Conservation (phyloP, 2,113 vertebrate genomes). For the Sinocyclocheilus maitianheensis region DNA sequence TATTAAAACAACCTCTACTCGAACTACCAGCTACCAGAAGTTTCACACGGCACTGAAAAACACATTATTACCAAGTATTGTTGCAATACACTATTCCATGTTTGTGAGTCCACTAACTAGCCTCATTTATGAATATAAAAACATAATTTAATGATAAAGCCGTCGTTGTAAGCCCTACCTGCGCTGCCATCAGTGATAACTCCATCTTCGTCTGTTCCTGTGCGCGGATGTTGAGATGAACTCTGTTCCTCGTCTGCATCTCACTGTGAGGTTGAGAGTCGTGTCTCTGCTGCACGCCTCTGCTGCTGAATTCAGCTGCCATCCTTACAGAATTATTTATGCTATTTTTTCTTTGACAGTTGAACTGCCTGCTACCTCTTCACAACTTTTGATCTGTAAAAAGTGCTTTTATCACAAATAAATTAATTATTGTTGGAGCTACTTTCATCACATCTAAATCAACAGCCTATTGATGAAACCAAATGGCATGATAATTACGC, state of each 20-base stretch:
- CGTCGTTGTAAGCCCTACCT: conserved; percentile 38
- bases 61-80: neutral
- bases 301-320: neutral
- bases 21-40: neutral
- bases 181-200: conserved; percentile 54
- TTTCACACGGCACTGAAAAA: neutral
- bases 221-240: neutral
- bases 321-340: conserved; percentile 44
- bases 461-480: too few relatives aligned
- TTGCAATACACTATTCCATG: neutral
- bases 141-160: neutral
- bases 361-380: neutral
- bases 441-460: neutral
- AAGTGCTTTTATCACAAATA: neutral
- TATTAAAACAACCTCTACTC: neutral
- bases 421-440: conserved; percentile 1
- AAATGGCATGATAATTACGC: too few relatives aligned
- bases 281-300: conserved; percentile 10
- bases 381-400: neutral
- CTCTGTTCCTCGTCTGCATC: neutral
- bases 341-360: conserved; percentile 42
- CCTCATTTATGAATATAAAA: neutral
- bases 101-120: too few relatives aligned
- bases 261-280: too few relatives aligned
- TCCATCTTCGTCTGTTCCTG: conserved; percentile 44